Percentiles rank a stretch among this genome's conserved stretches.
Conservation (phyloP, 2,888 invertebrate species). For the Zeuzera pyrina region DNA sequence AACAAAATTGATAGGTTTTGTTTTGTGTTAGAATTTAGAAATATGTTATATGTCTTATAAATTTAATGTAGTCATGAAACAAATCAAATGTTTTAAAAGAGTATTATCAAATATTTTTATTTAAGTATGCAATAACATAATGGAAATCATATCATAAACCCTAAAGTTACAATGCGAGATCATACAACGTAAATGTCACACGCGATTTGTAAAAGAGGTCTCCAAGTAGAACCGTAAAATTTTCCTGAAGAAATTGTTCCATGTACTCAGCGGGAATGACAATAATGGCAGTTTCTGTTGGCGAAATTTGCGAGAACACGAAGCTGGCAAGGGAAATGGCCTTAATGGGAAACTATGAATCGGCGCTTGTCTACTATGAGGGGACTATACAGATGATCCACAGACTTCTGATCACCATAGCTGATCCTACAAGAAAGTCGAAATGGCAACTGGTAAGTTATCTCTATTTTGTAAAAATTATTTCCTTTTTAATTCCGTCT, state of each 20-base stretch:
- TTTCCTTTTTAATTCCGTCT: slow-evolving; percentile 19
- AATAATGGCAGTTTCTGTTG: slow-evolving; percentile 90
- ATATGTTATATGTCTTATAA: slow-evolving; percentile 36
- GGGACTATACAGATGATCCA: slow-evolving; percentile 94
- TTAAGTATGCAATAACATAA: slow-evolving; percentile 24
- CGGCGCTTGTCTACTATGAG: slow-evolving; percentile 94
- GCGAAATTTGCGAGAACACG: slow-evolving; percentile 95
- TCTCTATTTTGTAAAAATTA: slow-evolving; percentile 4
- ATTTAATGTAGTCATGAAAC: slow-evolving; percentile 39
- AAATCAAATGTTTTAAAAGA: slow-evolving; percentile 27
- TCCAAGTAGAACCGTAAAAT: slow-evolving; percentile 24
- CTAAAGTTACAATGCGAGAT: slow-evolving; percentile 18
- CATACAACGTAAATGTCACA: slow-evolving; percentile 46
- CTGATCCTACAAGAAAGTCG: slow-evolving; percentile 85
- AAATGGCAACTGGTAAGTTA: slow-evolving; percentile 89
- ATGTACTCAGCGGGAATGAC: slow-evolving; percentile 76
- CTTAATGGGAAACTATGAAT: slow-evolving; percentile 95
- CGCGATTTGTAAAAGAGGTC: slow-evolving; percentile 31
- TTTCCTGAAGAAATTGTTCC: slow-evolving; percentile 50
- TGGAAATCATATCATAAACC: slow-evolving; percentile 29
- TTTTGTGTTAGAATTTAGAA: slow-evolving; percentile 48
- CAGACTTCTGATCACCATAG: slow-evolving; percentile 83
- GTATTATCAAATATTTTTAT: slow-evolving; percentile 21
- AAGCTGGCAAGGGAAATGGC: slow-evolving; percentile 96
- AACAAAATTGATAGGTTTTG: slow-evolving; percentile 52